phyloP scores from a whole-genome alignment of 2,797 vertebrate species.

The Staurois parvus region DNA sequence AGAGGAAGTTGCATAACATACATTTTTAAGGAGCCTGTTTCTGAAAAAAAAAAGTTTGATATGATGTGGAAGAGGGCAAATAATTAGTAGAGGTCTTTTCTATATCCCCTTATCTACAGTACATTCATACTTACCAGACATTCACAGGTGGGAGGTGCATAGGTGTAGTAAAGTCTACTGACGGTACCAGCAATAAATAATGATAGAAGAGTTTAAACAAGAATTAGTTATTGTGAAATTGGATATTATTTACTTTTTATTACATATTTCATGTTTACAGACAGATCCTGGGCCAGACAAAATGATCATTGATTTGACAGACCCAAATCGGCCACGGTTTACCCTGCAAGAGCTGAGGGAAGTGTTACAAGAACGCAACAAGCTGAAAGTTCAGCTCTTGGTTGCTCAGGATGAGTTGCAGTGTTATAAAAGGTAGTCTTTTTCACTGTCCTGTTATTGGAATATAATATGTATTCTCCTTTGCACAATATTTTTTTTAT shows the following conservation, averaged over 20 bases:
- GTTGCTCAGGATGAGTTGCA: conserved; percentile 92
- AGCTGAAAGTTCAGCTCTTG: conserved; percentile 92
- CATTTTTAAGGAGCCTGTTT: no score
- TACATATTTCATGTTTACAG: conserved; percentile 66
- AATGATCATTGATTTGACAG: conserved; percentile 88
- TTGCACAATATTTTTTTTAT: not conserved
- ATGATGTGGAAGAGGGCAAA: no score
- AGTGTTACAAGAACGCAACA: conserved; percentile 95
- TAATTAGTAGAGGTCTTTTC: no score
- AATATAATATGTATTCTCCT: not conserved
- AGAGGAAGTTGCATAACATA: no score
- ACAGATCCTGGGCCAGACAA: conserved; percentile 84
- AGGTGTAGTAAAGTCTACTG: no score
- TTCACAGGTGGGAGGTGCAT: no score
- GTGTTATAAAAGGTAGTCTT: conserved; percentile 87
- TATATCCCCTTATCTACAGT: no score
- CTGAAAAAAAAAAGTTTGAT: no score
- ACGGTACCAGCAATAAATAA: no score
- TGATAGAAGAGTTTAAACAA: not conserved
- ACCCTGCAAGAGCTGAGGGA: conserved; percentile 94
- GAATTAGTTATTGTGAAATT: not conserved
- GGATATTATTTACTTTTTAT: not conserved
- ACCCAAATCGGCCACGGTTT: conserved; percentile 95
- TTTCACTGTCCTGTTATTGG: not conserved
- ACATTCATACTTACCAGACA: no score